phyloP scores from a whole-genome alignment of 2,888 invertebrate genomes.

The Apodemia hepburni region DNA sequence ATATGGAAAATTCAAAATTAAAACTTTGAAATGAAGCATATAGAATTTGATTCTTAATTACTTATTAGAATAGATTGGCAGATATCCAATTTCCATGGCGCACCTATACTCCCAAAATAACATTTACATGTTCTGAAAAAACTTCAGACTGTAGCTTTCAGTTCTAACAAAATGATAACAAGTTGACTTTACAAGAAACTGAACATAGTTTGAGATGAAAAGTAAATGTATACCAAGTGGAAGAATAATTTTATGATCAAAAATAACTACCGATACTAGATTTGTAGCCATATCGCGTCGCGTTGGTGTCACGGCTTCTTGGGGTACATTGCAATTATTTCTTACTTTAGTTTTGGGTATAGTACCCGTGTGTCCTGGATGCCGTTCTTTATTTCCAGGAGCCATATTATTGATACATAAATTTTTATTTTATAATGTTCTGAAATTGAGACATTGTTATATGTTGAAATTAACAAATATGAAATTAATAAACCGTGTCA shows the following conservation, averaged over 20 bases:
- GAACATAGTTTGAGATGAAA: neutral
- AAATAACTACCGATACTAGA: constrained; percentile 57
- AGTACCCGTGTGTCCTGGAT: constrained; percentile 81
- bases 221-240: neutral
- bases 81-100: constrained; percentile 54
- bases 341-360: constrained; percentile 83
- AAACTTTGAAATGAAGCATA: constrained; percentile 5
- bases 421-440: constrained; percentile 6
- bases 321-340: constrained; percentile 80
- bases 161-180: constrained; percentile 16
- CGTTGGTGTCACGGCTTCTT: constrained; percentile 82
- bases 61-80: constrained; percentile 52
- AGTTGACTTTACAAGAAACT: constrained; percentile 1
- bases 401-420: constrained; percentile 54
- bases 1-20: constrained; percentile 42
- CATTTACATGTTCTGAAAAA: constrained; percentile 48
- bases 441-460: constrained; percentile 13
- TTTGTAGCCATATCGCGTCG: constrained; percentile 79
- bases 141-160: constrained; percentile 44
- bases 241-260: constrained; percentile 30
- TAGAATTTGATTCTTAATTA: constrained; percentile 26
- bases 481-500: neutral
- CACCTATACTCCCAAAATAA: constrained; percentile 64
- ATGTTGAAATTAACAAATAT: neutral
- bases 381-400: constrained; percentile 74